phyloP scores from a whole-genome alignment of 1,140 invertebrate genomes.

The Epicauta chinensis region DNA sequence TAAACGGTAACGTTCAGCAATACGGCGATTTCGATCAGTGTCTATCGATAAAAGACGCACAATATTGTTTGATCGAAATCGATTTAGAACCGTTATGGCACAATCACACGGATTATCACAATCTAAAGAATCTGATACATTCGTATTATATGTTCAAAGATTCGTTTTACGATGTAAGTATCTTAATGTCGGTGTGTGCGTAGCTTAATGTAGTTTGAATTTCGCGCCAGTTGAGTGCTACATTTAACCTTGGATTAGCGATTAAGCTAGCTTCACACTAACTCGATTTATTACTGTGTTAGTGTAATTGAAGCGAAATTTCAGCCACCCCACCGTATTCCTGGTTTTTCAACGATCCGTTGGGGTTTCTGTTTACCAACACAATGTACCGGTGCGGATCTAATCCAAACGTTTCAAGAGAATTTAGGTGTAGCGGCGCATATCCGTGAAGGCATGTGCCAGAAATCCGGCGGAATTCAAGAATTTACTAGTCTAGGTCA shows the following conservation, averaged over 20 bases:
- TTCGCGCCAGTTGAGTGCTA: too few relatives aligned
- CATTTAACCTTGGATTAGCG: too few relatives aligned
- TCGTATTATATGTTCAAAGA: constrained; percentile 28
- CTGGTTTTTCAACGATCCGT: constrained; percentile 51
- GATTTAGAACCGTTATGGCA: constrained; percentile 22
- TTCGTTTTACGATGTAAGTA: constrained; percentile 30
- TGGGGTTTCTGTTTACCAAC: constrained; percentile 58
- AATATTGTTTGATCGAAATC: constrained; percentile 54
- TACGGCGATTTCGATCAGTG: constrained; percentile 60
- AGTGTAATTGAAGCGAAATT: constrained; percentile 17
- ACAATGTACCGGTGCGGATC: constrained; percentile 50
- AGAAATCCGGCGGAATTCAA: constrained; percentile 4
- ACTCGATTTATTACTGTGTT: too few relatives aligned
- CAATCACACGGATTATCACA: neutral
- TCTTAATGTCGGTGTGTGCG: too few relatives aligned
- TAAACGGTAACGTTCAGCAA: constrained; percentile 57
- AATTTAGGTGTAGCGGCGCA: constrained; percentile 19
- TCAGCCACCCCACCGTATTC: constrained; percentile 56
- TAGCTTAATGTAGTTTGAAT: constrained; percentile 5
- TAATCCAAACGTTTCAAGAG: constrained; percentile 40
- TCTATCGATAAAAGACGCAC: constrained; percentile 43
- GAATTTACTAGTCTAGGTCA: neutral
- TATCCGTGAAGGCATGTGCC: constrained; percentile 24
- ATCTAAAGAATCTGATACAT: constrained; percentile 25
- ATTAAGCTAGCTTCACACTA: too few relatives aligned